phyloP scores from a whole-genome alignment of 1,140 invertebrate genomes.

The Drosophila takahashii region DNA sequence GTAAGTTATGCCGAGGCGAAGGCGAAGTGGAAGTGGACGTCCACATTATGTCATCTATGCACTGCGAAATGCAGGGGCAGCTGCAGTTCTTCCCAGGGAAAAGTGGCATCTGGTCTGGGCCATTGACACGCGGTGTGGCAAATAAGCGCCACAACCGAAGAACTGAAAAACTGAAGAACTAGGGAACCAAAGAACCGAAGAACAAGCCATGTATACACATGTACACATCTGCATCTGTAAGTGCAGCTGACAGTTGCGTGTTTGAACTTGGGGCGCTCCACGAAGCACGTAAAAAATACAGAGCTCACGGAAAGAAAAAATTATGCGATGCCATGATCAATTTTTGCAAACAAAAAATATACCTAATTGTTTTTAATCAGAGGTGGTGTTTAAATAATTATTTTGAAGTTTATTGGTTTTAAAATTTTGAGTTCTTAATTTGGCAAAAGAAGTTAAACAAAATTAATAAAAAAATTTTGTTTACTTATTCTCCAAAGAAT shows the following conservation, averaged over 20 bases:
- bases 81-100: constrained; percentile 14
- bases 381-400: no score
- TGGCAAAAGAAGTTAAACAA: no score
- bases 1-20: background rate
- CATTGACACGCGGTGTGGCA: constrained; percentile 59
- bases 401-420: no score
- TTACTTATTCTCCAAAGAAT: no score
- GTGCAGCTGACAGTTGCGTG: constrained; percentile 41
- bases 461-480: no score
- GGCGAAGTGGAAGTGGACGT: constrained; percentile 1
- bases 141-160: background rate
- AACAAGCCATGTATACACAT: constrained; percentile 45
- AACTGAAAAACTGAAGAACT: background rate
- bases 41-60: constrained; percentile 67
- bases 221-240: constrained; percentile 52
- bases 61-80: constrained; percentile 15
- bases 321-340: background rate
- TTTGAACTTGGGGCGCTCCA: constrained; percentile 70
- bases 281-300: constrained; percentile 76
- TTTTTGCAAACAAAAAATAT: no score
- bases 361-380: no score
- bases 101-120: constrained; percentile 40
- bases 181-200: background rate
- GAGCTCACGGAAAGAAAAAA: constrained; percentile 14
- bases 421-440: no score